A percentile compares a stretch with the other conserved stretches of the same genome.
Evolutionary conservation across 2,113 vertebrate species (phyloP).

Genomic region (Gopherus evgoodei): DNA sequence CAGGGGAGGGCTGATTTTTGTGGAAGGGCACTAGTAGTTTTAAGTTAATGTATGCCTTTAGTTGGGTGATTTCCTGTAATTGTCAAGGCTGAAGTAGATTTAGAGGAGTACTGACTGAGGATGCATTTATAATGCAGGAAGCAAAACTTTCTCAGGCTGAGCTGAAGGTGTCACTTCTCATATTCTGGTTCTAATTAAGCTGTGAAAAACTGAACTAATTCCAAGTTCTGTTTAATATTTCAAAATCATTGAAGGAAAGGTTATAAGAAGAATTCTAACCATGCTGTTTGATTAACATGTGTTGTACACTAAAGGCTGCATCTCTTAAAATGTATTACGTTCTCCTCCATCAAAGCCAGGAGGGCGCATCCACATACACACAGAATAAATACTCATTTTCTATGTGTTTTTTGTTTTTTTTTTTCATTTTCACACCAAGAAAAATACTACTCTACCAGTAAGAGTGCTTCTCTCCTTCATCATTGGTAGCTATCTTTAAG

Average conservation of each 20-base stretch:
- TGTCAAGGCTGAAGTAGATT: neutral
- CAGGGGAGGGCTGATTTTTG: neutral
- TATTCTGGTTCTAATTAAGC: neutral
- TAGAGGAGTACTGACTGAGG: neutral
- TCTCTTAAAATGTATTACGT: neutral
- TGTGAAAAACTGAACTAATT: neutral
- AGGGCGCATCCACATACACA: neutral
- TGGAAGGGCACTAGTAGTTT: neutral
- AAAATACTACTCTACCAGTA: neutral
- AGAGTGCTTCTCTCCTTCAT: neutral
- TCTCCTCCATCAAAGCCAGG: neutral
- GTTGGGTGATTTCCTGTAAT: neutral
- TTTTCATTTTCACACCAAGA: neutral
- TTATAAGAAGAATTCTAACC: neutral
- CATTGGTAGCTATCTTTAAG: neutral
- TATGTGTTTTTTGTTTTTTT: neutral
- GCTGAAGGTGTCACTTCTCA: neutral
- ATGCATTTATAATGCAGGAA: neutral
- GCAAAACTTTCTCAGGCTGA: neutral
- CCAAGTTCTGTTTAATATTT: neutral
- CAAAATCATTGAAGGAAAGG: neutral
- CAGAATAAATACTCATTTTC: neutral
- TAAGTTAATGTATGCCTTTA: neutral
- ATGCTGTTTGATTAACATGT: neutral
- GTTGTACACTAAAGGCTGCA: neutral